A percentile compares a stretch with the other conserved stretches of the same genome.
Evolutionary conservation across 2,797 vertebrate genomes (phyloP).

Genomic region (Xenopus petersii): DNA sequence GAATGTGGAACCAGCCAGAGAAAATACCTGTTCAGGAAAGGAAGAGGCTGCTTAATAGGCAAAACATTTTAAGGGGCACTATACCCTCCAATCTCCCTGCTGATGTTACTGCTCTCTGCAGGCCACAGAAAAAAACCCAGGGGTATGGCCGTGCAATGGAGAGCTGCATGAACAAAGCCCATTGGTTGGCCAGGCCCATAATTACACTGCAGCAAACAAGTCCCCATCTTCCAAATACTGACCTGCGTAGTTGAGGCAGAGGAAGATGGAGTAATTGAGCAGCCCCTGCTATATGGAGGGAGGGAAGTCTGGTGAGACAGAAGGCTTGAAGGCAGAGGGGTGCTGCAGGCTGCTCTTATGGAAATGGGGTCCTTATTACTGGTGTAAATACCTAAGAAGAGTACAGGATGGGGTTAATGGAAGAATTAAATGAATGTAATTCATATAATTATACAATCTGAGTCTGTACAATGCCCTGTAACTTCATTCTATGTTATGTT

Average conservation of each 20-base stretch:
- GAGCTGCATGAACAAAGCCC: too few relatives aligned
- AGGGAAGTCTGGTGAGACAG: slow-evolving; percentile 73
- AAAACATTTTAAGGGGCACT: too few relatives aligned
- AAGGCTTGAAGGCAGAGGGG: slow-evolving; percentile 82
- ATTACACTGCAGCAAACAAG: not conserved
- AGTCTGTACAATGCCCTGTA: too few relatives aligned
- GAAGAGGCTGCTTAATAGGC: not conserved
- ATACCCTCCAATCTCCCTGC: too few relatives aligned
- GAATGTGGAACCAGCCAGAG: slow-evolving; percentile 79
- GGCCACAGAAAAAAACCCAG: too few relatives aligned
- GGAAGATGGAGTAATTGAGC: slow-evolving; percentile 35
- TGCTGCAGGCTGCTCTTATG: slow-evolving; percentile 78
- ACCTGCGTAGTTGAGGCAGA: slow-evolving; percentile 40
- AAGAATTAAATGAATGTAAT: too few relatives aligned
- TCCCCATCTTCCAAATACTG: too few relatives aligned
- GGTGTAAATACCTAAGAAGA: slow-evolving; percentile 79
- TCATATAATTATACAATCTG: too few relatives aligned
- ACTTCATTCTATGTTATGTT: too few relatives aligned
- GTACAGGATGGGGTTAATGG: not conserved
- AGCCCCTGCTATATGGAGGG: slow-evolving; percentile 48
- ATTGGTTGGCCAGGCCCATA: too few relatives aligned
- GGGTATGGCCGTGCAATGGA: too few relatives aligned
- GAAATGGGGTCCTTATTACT: slow-evolving; percentile 88
- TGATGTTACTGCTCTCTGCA: too few relatives aligned
- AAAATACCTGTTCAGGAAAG: slow-evolving; percentile 70